Conservation (phyloP, 2,113 vertebrate genomes). For the Nothocercus julius region DNA sequence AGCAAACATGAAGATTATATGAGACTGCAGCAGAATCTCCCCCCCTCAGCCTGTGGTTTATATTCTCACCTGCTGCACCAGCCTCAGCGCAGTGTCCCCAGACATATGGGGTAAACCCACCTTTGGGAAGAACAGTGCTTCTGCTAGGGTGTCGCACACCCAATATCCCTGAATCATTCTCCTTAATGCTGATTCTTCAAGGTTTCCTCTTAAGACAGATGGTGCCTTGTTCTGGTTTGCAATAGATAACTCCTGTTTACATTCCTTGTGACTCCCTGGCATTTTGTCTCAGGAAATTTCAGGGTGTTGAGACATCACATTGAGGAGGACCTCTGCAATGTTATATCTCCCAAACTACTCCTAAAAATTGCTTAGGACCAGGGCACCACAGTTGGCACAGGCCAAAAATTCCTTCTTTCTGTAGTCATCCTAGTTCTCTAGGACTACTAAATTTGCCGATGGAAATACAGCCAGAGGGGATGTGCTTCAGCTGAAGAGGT, state of each 20-base stretch:
- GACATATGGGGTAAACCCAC: background rate
- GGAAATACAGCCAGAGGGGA: background rate
- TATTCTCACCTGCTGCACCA: background rate
- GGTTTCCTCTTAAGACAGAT: too few species aligned
- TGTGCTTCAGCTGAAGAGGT: background rate
- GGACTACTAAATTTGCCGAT: background rate
- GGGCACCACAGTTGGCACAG: background rate
- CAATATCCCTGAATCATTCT: background rate
- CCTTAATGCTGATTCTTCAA: too few species aligned
- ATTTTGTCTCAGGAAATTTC: too few species aligned
- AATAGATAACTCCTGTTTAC: too few species aligned
- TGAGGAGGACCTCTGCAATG: too few species aligned
- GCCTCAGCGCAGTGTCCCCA: background rate
- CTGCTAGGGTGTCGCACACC: background rate
- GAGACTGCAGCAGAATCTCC: background rate
- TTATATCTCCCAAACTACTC: too few species aligned
- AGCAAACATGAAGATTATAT: background rate
- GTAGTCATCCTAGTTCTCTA: background rate
- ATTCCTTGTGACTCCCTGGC: too few species aligned
- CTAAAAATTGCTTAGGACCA: too few species aligned
- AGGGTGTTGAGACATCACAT: too few species aligned
- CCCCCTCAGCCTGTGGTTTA: background rate
- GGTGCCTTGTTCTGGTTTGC: too few species aligned
- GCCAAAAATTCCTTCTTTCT: background rate
- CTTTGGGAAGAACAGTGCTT: background rate